Base-by-base conservation (phyloP, 2,113 vertebrate genomes). In the Cnemophilus loriae region DNA sequence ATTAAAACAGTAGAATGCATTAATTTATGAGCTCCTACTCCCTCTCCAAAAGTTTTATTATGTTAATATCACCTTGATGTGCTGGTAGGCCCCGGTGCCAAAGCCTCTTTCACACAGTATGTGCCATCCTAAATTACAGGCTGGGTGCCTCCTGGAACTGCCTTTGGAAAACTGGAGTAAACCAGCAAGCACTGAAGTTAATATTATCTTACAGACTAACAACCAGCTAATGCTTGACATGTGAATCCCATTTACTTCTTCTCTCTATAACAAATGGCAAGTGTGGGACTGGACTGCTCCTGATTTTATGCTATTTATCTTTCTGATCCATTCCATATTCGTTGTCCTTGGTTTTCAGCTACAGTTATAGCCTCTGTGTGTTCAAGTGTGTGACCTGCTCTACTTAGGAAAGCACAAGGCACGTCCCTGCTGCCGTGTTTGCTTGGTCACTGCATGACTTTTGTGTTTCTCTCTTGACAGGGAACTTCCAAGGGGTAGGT, bases 1-100 rank as follows among this genome's bases (percentile, higher is more conserved):
- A 90, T 96, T 96, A 96, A 97, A 96, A 94, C 94, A 97, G 96
- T 97, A 97, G 96, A 97, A 96, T 84, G 67, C 91, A 98, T 97
- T 96, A 94, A 97, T 97, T 97, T 97, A 97, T 96, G 96, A 97
- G 95, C 91, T 96, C 90, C 89, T 84, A 92, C 87, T 94, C 59
- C 46, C 94, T 95, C 85, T 92, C 94, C 93, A 90, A 82, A 95
- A 23, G 57, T 96, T 97, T 96, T 97, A 92, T 96, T 86, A 93
- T 95, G 88, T 91, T 94, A 82, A 85, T 96, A 95, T 94, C 79
- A 97, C 94, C 96, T 96, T 96, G 96, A 96, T 91, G 91, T 92
- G 65, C 87, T 95, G 57, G 81, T 91, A 95, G 86, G 85, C 68
- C 91, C 70, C 32, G 2, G 87, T 95, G 91, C 96, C 96, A 97